Percentiles rank a stretch among this genome's conserved stretches.
Evolutionary conservation across 2,888 invertebrate genomes (phyloP).

Genomic region (Muschampia plurimacula): DNA sequence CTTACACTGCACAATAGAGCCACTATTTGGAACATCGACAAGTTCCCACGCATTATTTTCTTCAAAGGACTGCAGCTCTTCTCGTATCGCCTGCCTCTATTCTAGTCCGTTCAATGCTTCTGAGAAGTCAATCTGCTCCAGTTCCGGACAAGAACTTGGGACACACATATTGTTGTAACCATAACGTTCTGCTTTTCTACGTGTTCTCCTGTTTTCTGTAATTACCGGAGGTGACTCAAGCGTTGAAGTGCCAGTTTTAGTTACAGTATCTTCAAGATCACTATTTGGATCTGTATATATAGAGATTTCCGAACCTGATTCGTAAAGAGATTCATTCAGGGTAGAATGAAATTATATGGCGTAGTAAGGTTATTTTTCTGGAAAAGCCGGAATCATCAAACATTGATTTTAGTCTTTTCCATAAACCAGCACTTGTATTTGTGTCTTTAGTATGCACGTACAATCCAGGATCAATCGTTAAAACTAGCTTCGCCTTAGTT

Average conservation of each 20-base stretch:
- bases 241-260: not conserved
- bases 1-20: conserved; percentile 15
- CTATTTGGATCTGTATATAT: not conserved
- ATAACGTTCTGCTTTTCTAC: not conserved
- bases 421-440: not conserved
- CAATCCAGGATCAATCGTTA: conserved; percentile 17
- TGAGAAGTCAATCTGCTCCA: conserved; percentile 7
- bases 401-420: conserved; percentile 22
- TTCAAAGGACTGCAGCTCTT: conserved; percentile 10
- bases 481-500: conserved; percentile 18
- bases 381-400: conserved; percentile 48
- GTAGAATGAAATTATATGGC: conserved; percentile 41
- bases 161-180: not conserved
- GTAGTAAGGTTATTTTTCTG: conserved; percentile 45
- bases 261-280: not conserved
- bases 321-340: not conserved
- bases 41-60: conserved; percentile 20
- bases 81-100: conserved; percentile 7
- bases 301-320: not conserved
- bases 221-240: not conserved
- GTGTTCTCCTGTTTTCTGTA: not conserved
- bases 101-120: conserved; percentile 11
- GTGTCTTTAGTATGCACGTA: conserved; percentile 14
- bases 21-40: not conserved
- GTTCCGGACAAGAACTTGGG: not conserved